Conservation (phyloP, 2,797 vertebrate genomes). For the Protonibea diacanthus region DNA sequence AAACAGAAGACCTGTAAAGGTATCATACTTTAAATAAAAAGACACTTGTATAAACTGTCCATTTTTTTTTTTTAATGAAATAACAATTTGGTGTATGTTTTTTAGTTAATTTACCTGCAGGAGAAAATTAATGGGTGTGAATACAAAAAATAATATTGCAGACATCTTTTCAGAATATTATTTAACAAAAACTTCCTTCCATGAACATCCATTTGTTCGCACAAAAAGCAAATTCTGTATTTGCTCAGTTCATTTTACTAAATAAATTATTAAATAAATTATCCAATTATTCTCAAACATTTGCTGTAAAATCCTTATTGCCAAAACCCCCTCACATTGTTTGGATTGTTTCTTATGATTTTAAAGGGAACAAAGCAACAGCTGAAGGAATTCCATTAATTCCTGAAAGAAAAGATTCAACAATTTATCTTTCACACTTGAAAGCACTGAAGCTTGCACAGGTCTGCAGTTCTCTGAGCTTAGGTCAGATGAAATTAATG, state of each 20-base stretch:
- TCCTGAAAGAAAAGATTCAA: neutral
- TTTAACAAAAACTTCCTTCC: neutral
- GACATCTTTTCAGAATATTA: neutral
- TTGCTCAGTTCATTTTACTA: neutral
- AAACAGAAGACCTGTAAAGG: neutral
- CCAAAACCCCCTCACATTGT: neutral
- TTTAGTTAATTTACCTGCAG: too few relatives aligned
- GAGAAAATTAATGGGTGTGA: too few relatives aligned
- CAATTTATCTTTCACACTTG: neutral
- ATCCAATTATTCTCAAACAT: neutral
- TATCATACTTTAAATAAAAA: neutral
- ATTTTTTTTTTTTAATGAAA: too few relatives aligned
- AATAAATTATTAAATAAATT: neutral
- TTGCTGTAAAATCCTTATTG: neutral
- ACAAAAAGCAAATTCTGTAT: neutral
- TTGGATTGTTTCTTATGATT: neutral
- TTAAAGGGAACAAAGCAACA: neutral
- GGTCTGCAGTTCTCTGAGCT: neutral
- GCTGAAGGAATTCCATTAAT: neutral
- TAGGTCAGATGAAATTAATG: neutral
- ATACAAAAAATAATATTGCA: neutral
- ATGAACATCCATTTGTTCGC: neutral
- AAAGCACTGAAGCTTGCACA: neutral
- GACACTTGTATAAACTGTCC: too few relatives aligned
- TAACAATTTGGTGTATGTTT: too few relatives aligned